These are phyloP conservation scores for Drosophila mayri DNA, from an alignment of 1,140 invertebrate species.

Conservation along the genomic window DNA sequence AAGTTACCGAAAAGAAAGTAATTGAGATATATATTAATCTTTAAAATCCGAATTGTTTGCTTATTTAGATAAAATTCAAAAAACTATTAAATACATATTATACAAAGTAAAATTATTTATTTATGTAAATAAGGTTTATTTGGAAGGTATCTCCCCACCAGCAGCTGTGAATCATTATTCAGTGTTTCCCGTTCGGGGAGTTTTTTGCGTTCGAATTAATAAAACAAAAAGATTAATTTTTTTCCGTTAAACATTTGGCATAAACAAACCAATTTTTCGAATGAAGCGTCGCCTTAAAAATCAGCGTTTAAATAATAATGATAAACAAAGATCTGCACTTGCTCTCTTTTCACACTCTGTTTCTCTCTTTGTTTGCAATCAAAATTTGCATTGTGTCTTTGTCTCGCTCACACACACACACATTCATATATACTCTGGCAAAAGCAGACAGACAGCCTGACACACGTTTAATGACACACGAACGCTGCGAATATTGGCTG, in stretches of 20 bases:
- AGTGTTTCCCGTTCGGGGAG: slow-evolving; percentile 4
- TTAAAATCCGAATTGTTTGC: not conserved
- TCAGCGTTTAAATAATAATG: slow-evolving; percentile 13
- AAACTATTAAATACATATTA: not conserved
- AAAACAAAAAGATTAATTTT: slow-evolving; percentile 8
- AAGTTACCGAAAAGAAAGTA: not conserved
- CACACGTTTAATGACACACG: slow-evolving; percentile 14
- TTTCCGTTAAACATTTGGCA: slow-evolving; percentile 7
- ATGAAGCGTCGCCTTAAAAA: slow-evolving; percentile 3
- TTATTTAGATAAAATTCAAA: not conserved
- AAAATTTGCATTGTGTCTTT: slow-evolving; percentile 49
- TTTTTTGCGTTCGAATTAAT: slow-evolving; percentile 5
- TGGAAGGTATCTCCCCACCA: slow-evolving; percentile 4
- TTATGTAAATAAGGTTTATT: not conserved
- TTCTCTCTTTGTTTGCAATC: slow-evolving; percentile 35
- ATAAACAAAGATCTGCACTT: slow-evolving; percentile 37
- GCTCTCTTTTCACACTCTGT: slow-evolving; percentile 1
- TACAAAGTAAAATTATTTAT: not conserved
- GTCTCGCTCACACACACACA: slow-evolving; percentile 16
- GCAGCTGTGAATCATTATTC: slow-evolving; percentile 23
- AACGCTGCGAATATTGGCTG: slow-evolving; percentile 19
- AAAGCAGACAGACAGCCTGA: slow-evolving; percentile 6
- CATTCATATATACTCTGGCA: not conserved
- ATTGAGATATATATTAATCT: not conserved
- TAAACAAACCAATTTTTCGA: slow-evolving; percentile 19